Percentiles rank a stretch among this genome's conserved stretches.
Evolutionary conservation across 2,888 invertebrate species (phyloP).

Genomic region (Polyploca ridens): DNA sequence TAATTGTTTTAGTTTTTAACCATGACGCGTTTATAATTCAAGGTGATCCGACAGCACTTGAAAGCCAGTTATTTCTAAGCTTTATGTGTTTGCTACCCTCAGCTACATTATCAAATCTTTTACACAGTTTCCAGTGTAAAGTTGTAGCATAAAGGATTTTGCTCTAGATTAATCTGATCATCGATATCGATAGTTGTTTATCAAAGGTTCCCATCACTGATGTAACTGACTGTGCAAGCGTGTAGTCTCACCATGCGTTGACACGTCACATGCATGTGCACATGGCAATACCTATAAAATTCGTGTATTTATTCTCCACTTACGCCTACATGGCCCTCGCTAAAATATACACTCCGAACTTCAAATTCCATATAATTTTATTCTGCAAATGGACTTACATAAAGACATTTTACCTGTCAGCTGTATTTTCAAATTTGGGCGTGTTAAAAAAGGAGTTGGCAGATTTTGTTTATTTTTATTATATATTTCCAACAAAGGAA

Average conservation of each 20-base stretch:
- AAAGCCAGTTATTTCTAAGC: too few relatives aligned
- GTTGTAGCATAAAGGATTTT: too few relatives aligned
- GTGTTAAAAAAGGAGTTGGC: not conserved
- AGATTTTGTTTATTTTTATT: not conserved
- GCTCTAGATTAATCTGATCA: not conserved
- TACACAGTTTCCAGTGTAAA: too few relatives aligned
- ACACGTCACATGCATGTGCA: constrained; percentile 35
- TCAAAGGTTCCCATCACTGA: not conserved
- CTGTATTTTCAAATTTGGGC: constrained; percentile 6
- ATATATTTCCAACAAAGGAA: not conserved
- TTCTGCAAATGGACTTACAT: constrained; percentile 5
- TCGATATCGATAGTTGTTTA: not conserved
- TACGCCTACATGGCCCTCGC: constrained; percentile 8
- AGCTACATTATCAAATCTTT: too few relatives aligned
- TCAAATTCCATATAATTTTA: constrained; percentile 9
- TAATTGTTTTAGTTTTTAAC: too few relatives aligned
- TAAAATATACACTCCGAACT: constrained; percentile 8
- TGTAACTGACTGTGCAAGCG: not conserved
- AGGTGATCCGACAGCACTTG: not conserved
- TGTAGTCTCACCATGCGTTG: constrained; percentile 34
- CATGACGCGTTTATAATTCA: too few relatives aligned
- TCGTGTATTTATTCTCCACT: constrained; percentile 29
- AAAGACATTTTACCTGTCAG: constrained; percentile 7
- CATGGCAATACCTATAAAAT: constrained; percentile 24
- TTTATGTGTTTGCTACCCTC: too few relatives aligned